Percentiles rank a stretch among this genome's conserved stretches.
Conservation (phyloP, 2,888 invertebrate species). For the Tinea trinotella region DNA sequence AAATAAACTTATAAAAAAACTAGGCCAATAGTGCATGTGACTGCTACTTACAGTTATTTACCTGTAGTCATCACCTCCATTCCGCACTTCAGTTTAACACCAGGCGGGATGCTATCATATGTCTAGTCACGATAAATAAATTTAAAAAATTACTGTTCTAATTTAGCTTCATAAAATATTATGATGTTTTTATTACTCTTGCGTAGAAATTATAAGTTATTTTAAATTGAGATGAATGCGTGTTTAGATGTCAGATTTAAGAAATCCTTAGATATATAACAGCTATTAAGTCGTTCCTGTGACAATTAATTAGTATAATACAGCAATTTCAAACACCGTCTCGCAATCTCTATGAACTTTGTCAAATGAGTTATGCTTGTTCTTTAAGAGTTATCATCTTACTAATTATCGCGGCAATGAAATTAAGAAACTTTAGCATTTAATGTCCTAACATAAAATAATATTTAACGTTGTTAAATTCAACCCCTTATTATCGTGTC, state of each 20-base stretch:
- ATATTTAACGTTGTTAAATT: slow-evolving; percentile 17
- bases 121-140: too few relatives aligned
- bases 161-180: too few relatives aligned
- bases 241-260: slow-evolving; percentile 32
- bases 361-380: slow-evolving; percentile 59
- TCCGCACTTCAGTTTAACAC: too few relatives aligned
- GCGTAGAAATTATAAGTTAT: neutral
- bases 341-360: slow-evolving; percentile 54
- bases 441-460: slow-evolving; percentile 33
- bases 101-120: too few relatives aligned
- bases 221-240: slow-evolving; percentile 16
- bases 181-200: neutral
- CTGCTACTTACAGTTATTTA: too few relatives aligned
- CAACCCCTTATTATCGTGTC: slow-evolving; percentile 14
- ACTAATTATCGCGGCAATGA: slow-evolving; percentile 56
- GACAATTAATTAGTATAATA: slow-evolving; percentile 69
- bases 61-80: too few relatives aligned
- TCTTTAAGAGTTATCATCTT: slow-evolving; percentile 62
- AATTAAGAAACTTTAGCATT: slow-evolving; percentile 48
- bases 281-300: slow-evolving; percentile 55
- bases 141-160: too few relatives aligned
- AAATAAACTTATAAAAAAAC: too few relatives aligned
- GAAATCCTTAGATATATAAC: slow-evolving; percentile 50
- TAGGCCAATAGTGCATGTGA: too few relatives aligned
- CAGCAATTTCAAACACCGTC: slow-evolving; percentile 50